Conservation (phyloP, 2,888 invertebrate species). For the Drosophila neotestacea region DNA sequence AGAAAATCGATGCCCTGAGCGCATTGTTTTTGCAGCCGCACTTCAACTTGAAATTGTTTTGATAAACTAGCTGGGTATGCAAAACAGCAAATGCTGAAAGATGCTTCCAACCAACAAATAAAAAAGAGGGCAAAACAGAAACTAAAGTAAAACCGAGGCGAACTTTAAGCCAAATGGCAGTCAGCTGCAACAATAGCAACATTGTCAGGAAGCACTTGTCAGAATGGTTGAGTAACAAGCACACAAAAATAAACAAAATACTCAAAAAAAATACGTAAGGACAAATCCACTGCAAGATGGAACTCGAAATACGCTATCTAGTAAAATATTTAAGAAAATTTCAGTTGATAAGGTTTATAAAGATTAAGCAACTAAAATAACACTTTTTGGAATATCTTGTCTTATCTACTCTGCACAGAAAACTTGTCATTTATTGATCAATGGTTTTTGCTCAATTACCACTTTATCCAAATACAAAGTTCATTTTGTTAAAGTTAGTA, state of each 20-base stretch:
- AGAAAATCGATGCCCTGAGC: conserved; percentile 67
- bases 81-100: conserved; percentile 47
- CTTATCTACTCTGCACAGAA: too few relatives aligned
- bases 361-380: too few relatives aligned
- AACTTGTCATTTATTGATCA: too few relatives aligned
- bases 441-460: too few relatives aligned
- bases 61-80: conserved; percentile 75
- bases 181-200: conserved; percentile 54
- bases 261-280: background rate
- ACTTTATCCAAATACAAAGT: too few relatives aligned
- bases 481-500: background rate
- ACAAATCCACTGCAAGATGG: background rate
- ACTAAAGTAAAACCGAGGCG: conserved; percentile 33
- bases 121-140: conserved; percentile 18
- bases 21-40: conserved; percentile 77
- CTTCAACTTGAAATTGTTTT: conserved; percentile 79
- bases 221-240: conserved; percentile 43
- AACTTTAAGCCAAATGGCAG: conserved; percentile 73
- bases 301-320: background rate
- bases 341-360: background rate
- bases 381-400: too few relatives aligned
- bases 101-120: conserved; percentile 4
- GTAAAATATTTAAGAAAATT: background rate
- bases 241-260: conserved; percentile 12
- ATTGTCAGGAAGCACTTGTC: conserved; percentile 59